Evolutionary conservation across 2,113 vertebrate genomes (phyloP).

Genomic region (Mastomys natalensis): DNA sequence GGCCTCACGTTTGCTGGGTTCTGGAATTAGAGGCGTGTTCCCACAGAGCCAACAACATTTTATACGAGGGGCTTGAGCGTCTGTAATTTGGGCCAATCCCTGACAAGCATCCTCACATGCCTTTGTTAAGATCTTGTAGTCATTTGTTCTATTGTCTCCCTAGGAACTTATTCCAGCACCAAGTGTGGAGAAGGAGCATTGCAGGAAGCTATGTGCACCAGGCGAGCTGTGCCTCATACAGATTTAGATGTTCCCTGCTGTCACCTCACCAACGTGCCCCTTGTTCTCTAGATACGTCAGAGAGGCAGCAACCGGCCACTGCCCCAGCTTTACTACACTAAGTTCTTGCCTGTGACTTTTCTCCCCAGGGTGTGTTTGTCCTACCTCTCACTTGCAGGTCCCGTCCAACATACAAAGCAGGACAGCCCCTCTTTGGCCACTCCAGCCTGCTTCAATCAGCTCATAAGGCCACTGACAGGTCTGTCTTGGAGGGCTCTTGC

Average conservation of each 20-base stretch:
- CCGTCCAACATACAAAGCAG: neutral
- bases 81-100: neutral
- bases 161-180: neutral
- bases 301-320: neutral
- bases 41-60: neutral
- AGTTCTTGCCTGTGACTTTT: neutral
- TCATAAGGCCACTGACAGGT: neutral
- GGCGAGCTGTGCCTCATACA: accelerated
- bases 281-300: neutral
- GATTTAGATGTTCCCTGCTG: neutral
- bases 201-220: neutral
- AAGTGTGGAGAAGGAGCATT: neutral
- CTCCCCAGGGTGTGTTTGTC: neutral
- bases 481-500: neutral
- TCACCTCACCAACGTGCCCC: neutral
- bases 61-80: neutral
- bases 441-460: neutral
- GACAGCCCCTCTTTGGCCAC: neutral
- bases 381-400: neutral
- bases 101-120: neutral
- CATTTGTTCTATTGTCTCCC: neutral
- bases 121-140: neutral
- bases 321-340: neutral
- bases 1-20: neutral
- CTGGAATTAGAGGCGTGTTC: neutral